Conservation (phyloP, 2,113 vertebrate species). For the Diphyllodes magnificus region DNA sequence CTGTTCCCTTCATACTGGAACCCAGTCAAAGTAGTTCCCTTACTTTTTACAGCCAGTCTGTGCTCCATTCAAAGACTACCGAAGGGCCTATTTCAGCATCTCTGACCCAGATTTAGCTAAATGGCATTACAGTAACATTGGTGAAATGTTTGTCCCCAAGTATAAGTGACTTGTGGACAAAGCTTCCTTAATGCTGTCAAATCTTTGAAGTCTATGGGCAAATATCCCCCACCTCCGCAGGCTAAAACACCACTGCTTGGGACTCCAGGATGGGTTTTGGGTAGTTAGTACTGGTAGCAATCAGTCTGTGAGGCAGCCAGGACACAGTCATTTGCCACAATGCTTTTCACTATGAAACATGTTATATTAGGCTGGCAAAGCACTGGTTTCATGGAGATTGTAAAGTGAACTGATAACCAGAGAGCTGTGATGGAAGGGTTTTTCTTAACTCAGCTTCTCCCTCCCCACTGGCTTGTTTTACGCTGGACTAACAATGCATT, state of each 20-base stretch:
- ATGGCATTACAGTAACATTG: not conserved
- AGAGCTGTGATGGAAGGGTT: not conserved
- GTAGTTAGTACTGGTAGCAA: not conserved
- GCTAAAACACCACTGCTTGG: not conserved
- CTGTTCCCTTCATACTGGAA: conserved; percentile 73
- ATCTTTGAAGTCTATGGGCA: not conserved
- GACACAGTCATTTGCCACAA: not conserved
- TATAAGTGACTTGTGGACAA: conserved; percentile 37
- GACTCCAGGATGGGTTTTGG: not conserved
- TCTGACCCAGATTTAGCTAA: conserved; percentile 4
- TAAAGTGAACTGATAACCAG: not conserved
- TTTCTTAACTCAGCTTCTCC: conserved; percentile 14
- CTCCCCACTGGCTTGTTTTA: not conserved
- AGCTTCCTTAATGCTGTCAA: not conserved
- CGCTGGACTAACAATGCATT: conserved; percentile 34
- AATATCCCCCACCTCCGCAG: not conserved
- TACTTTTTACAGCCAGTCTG: conserved; percentile 74
- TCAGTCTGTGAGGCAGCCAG: not conserved
- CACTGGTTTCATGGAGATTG: not conserved
- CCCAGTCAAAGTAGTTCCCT: conserved; percentile 70
- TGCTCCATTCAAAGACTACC: conserved; percentile 84
- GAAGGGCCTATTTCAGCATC: conserved; percentile 70
- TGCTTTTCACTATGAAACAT: not conserved
- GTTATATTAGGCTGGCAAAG: not conserved
- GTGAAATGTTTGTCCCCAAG: not conserved